Conservation (phyloP, 2,113 vertebrate species). For the Acanthisitta chloris region DNA sequence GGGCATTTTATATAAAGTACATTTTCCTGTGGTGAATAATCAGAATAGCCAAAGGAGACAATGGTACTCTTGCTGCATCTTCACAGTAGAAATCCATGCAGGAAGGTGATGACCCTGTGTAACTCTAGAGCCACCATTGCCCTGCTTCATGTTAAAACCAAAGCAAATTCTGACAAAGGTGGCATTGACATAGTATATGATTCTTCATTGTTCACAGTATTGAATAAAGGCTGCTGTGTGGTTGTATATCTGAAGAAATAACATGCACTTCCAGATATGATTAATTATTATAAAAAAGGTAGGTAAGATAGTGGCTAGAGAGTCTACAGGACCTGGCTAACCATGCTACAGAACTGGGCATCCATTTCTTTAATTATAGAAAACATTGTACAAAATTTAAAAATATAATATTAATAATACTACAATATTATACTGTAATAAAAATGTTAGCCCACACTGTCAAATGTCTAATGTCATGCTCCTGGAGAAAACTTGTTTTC, state of each 20-base stretch:
- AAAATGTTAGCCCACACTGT: neutral
- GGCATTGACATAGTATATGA: neutral
- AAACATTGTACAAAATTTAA: neutral
- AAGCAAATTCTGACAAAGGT: neutral
- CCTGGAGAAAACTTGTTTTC: conserved; percentile 29
- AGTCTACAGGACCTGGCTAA: neutral
- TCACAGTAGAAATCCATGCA: neutral
- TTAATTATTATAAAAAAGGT: neutral
- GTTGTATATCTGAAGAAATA: neutral
- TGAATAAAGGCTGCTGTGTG: neutral
- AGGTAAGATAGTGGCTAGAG: neutral
- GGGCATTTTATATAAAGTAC: neutral
- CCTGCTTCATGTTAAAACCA: neutral
- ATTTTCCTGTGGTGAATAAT: neutral
- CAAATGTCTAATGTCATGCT: conserved; percentile 14
- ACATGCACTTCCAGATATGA: neutral
- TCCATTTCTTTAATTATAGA: neutral
- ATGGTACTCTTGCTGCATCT: neutral
- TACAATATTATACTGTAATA: neutral
- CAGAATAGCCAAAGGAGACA: neutral
- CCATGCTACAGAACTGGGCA: neutral
- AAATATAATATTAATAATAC: neutral
- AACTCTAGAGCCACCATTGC: neutral
- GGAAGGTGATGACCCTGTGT: neutral
- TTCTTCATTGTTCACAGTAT: neutral